Percentiles rank a stretch among this genome's conserved stretches.
phyloP scores from a whole-genome alignment of 2,797 vertebrate species.

The Neosalanx taihuensis region DNA sequence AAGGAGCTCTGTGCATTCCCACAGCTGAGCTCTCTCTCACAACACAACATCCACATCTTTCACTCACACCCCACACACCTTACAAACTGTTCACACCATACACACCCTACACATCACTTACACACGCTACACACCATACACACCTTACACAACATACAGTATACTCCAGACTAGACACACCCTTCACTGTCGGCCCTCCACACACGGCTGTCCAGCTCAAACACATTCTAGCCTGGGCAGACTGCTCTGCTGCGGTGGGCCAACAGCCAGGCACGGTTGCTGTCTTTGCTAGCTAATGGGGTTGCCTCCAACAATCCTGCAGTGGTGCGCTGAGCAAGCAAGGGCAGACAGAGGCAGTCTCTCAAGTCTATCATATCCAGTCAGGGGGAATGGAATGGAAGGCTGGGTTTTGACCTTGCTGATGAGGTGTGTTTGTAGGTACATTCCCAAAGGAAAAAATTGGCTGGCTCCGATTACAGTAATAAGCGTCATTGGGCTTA shows the following conservation, averaged over 20 bases:
- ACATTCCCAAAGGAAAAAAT: slow-evolving; percentile 6
- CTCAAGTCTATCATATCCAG: slow-evolving; percentile 20
- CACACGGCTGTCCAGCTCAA: slow-evolving; percentile 8
- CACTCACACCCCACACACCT: background rate
- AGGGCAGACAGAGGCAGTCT: slow-evolving; percentile 29
- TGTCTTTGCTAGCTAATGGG: slow-evolving; percentile 15
- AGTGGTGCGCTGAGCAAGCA: slow-evolving; percentile 3
- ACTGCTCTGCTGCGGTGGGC: background rate
- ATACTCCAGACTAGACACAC: background rate
- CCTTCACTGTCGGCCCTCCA: background rate
- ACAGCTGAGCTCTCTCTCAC: slow-evolving; percentile 48
- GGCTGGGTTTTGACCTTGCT: slow-evolving; percentile 9
- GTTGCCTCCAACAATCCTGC: background rate
- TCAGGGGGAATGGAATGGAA: slow-evolving; percentile 44
- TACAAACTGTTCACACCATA: too few relatives aligned
- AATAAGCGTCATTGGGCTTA: background rate
- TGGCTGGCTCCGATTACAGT: slow-evolving; percentile 5
- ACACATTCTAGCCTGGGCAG: background rate
- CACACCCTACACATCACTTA: too few relatives aligned
- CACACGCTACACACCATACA: too few relatives aligned
- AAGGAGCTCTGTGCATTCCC: slow-evolving; percentile 37
- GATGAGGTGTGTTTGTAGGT: slow-evolving; percentile 20
- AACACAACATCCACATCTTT: background rate
- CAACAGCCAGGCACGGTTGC: background rate
- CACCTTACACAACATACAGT: background rate